Evolutionary conservation across 2,113 vertebrate species (phyloP), one percentile per base, ranked within the genome.

Genomic region (Gasterosteus aculeatus): DNA sequence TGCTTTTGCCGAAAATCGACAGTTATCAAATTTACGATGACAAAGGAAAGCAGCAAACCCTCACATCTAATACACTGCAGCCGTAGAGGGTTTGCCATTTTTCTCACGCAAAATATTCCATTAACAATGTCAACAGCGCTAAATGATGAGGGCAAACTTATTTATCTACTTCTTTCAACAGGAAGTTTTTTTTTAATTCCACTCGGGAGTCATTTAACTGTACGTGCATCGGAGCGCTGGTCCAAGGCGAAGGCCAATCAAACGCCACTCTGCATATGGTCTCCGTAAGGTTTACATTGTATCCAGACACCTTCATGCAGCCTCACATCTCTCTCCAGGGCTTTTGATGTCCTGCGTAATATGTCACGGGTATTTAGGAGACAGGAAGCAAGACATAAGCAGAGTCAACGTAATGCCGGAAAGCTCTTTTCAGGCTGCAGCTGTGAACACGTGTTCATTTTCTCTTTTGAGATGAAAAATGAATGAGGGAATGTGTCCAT

Each of bases 351-450:
- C 57, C 78, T 76, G 65, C 51, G 6, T 81, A 63, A 78, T 71
- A 84, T 79, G 86, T 89, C 89, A 85, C 76, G 84, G 85, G 46
- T 74, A 31, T 86, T 90, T 91, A 85, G 69, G 75, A 85, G 88
- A 84, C 81, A 81, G 59, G 81, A 71, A 77, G 79, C 29, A 59
- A 84, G 78, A 77, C 80, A 11, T 26, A 44, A 9, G 60, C 72
- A 66, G 63, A 72, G 72, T 64, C 56, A 60, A 72, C 18, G 62
- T 63, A 44, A 82, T 6, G 29, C 61, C 69, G 38, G 10, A 7
- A 11, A 77, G 65, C 59, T 39, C 51, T 38, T 74, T 70, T 72
- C 54, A 9, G 1, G 6, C 35, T 39, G 59, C 71, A 64, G 72
- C 67, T 72, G 22, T 26, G 65, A 60, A 83, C 72, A 16, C 60